phyloP scores from a whole-genome alignment of 2,888 invertebrate genomes.

The Drosophila nigricruria region DNA sequence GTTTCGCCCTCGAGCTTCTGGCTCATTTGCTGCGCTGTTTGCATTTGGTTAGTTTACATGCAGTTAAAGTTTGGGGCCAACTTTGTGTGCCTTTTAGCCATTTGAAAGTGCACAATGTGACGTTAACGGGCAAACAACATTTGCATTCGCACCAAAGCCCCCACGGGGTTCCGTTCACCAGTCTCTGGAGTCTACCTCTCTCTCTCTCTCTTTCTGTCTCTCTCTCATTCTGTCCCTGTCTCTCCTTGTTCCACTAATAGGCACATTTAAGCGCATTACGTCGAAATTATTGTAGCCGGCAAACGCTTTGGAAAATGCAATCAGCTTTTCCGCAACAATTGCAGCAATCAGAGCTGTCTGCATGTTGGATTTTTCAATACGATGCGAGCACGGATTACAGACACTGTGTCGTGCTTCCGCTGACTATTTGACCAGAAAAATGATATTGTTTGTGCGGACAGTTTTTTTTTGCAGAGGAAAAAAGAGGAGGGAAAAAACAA shows the following conservation, averaged over 20 bases:
- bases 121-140: constrained; percentile 51
- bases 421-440: constrained; percentile 10
- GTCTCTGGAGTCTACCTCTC: not conserved
- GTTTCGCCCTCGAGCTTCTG: not conserved
- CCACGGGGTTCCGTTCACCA: not conserved
- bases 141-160: constrained; percentile 22
- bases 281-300: constrained; percentile 37
- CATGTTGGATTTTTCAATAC: constrained; percentile 2
- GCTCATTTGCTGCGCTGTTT: constrained; percentile 45
- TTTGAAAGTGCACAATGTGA: constrained; percentile 56
- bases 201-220: too few relatives aligned
- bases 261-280: constrained; percentile 52
- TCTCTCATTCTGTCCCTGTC: not conserved
- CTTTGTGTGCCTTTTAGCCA: constrained; percentile 37
- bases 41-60: constrained; percentile 45
- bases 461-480: not conserved
- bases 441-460: constrained; percentile 5
- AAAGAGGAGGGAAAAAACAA: not conserved
- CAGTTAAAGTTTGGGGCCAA: constrained; percentile 40
- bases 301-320: constrained; percentile 29
- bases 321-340: constrained; percentile 15
- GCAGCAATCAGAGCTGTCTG: constrained; percentile 1
- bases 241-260: constrained; percentile 19
- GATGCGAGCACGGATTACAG: constrained; percentile 4
- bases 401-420: constrained; percentile 6